Percentiles rank a stretch among this genome's conserved stretches.
These are phyloP conservation scores for Tragelaphus imberbis DNA, from an alignment of 2,113 vertebrate genomes.

Conservation along the genomic window DNA sequence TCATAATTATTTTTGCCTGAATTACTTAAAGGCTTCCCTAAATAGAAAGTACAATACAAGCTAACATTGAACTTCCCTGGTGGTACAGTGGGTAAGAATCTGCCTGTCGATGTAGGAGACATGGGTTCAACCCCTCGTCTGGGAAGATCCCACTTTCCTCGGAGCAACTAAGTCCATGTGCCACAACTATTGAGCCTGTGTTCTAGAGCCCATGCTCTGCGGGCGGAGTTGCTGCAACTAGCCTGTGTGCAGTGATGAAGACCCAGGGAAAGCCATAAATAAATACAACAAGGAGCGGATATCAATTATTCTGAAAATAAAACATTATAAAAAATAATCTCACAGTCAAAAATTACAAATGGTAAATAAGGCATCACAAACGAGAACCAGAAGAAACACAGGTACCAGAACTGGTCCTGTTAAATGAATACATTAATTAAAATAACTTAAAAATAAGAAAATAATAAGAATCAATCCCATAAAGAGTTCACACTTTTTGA, in stretches of 20 bases:
- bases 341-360: neutral
- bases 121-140: rapidly evolving
- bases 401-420: neutral
- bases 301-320: neutral
- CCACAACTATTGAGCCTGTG: neutral
- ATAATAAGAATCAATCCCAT: neutral
- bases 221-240: neutral
- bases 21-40: neutral
- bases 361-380: neutral
- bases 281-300: neutral
- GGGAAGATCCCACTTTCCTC: rapidly evolving
- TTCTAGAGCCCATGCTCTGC: neutral
- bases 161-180: neutral
- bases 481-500: neutral
- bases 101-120: neutral
- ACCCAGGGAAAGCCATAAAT: neutral
- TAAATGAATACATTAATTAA: neutral
- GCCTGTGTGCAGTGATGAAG: neutral
- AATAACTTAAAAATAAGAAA: neutral
- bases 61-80: neutral
- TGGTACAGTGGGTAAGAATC: neutral
- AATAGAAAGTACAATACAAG: neutral
- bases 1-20: neutral
- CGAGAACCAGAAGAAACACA: neutral
- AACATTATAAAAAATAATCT: neutral